Conservation (phyloP, 2,113 vertebrate genomes). For the Cettia cetti region DNA sequence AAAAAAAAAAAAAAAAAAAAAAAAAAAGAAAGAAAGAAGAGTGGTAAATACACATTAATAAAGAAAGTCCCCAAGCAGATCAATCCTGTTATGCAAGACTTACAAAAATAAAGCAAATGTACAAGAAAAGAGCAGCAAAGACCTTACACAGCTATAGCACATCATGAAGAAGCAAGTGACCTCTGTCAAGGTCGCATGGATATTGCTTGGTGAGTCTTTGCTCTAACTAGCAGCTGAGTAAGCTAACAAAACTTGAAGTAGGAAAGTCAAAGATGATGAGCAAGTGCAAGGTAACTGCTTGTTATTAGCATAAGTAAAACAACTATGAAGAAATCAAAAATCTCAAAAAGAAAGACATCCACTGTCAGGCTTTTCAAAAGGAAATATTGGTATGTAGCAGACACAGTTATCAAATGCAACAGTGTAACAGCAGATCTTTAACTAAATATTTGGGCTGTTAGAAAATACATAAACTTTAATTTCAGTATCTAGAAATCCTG, state of each 20-base stretch:
- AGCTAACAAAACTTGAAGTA: not conserved
- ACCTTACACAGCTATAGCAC: not conserved
- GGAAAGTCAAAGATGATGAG: not conserved
- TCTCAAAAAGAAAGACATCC: not conserved
- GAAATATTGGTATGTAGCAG: not conserved
- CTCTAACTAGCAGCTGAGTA: not conserved
- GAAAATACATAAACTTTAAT: not conserved
- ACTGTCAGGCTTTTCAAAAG: not conserved
- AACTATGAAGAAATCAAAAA: not conserved
- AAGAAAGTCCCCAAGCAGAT: not conserved
- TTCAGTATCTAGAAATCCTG: not conserved
- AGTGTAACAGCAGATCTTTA: not conserved
- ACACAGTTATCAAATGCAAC: not conserved
- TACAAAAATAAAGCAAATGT: not conserved
- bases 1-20: no score
- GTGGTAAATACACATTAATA: not conserved
- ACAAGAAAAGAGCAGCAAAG: not conserved
- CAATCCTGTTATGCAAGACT: not conserved
- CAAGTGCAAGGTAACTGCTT: not conserved
- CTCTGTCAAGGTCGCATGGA: slow-evolving; percentile 22
- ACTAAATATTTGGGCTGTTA: not conserved
- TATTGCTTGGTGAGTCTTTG: not conserved
- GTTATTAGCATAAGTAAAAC: not conserved
- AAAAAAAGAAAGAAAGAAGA: no score
- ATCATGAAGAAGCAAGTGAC: not conserved